phyloP scores from a whole-genome alignment of 2,888 invertebrate species.

The Merodon equestris region DNA sequence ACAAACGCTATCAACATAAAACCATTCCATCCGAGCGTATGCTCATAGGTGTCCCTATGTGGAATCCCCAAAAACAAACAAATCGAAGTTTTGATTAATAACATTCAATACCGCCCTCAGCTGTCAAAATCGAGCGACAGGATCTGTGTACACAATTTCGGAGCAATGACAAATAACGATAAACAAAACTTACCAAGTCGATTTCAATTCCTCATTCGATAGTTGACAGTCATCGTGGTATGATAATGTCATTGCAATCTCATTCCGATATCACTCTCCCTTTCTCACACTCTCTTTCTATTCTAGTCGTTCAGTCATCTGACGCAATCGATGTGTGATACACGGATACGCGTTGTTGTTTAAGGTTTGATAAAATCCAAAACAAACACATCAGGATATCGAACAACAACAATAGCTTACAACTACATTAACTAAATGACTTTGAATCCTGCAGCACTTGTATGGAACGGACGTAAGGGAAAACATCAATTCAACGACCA shows the following conservation, averaged over 20 bases:
- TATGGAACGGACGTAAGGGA: conserved; percentile 6
- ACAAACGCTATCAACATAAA: too few relatives aligned
- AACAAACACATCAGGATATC: conserved; percentile 60
- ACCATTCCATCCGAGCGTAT: too few relatives aligned
- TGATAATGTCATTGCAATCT: conserved; percentile 64
- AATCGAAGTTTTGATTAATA: too few relatives aligned
- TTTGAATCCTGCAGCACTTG: conserved; percentile 48
- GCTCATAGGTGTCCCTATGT: too few relatives aligned
- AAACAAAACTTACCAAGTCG: conserved; percentile 19
- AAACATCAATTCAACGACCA: conserved; percentile 44
- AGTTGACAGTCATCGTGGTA: conserved; percentile 49
- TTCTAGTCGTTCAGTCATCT: background rate
- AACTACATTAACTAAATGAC: conserved; percentile 67
- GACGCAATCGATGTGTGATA: conserved; percentile 41
- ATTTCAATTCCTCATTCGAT: conserved; percentile 13
- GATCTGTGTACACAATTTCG: too few relatives aligned
- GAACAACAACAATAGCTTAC: conserved; percentile 26
- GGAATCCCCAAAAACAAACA: too few relatives aligned
- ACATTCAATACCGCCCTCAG: too few relatives aligned
- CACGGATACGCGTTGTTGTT: conserved; percentile 6
- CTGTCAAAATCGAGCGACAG: too few relatives aligned
- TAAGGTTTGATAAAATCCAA: conserved; percentile 50
- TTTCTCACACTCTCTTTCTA: background rate
- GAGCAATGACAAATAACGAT: conserved; percentile 26
- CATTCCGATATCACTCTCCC: conserved; percentile 42